These are phyloP conservation scores for Piaya cayana DNA, from an alignment of 2,113 vertebrate genomes.

Conservation along the genomic window DNA sequence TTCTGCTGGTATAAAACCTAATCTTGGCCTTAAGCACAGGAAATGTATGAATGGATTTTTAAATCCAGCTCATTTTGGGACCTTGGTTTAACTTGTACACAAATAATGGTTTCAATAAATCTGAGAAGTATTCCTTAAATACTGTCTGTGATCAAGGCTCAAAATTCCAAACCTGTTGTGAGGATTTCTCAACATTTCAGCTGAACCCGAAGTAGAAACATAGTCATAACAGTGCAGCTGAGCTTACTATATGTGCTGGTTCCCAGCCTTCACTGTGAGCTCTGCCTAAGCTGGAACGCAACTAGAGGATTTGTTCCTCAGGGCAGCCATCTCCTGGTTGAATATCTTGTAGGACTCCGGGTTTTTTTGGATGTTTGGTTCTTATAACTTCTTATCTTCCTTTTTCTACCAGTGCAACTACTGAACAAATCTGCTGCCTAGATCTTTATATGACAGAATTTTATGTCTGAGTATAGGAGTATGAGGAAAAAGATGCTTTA, in stretches of 20 bases:
- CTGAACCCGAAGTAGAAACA: not conserved
- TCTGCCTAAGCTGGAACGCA: not conserved
- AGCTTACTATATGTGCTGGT: accelerated
- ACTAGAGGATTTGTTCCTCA: not conserved
- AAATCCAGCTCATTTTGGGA: not conserved
- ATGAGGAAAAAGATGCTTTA: not conserved
- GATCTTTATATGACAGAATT: not conserved
- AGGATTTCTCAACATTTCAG: not conserved
- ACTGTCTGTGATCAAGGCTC: not conserved
- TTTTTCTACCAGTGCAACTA: not conserved
- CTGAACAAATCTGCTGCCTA: not conserved
- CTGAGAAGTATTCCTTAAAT: not conserved
- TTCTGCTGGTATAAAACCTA: not conserved
- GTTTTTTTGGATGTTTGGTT: accelerated
- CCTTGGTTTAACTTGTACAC: not conserved
- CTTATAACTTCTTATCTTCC: not conserved
- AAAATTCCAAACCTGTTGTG: not conserved
- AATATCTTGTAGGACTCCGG: not conserved
- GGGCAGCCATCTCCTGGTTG: not conserved
- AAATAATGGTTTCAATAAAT: not conserved
- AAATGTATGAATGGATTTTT: not conserved
- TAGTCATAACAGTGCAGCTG: not conserved
- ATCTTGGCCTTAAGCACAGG: not conserved
- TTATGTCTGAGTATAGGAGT: not conserved
- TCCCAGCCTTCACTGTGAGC: not conserved